phyloP scores from a whole-genome alignment of 2,888 invertebrate species.

The Octodonta nipae region DNA sequence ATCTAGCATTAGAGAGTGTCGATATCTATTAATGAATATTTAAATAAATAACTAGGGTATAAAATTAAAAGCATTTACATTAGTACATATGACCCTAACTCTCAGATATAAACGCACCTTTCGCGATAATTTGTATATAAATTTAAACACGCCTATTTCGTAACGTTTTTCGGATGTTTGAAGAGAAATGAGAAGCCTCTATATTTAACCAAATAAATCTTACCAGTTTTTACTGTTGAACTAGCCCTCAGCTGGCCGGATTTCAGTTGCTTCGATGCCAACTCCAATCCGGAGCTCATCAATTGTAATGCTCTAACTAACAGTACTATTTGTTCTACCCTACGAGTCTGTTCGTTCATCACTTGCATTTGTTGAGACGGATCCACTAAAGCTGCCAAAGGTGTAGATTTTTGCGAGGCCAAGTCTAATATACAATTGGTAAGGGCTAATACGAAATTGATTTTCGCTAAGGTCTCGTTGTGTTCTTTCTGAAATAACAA shows the following conservation, averaged over 20 bases:
- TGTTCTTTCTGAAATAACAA: constrained; percentile 61
- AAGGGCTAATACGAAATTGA: constrained; percentile 90
- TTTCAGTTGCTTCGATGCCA: constrained; percentile 77
- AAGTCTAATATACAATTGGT: constrained; percentile 89
- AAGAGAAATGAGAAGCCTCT: too few species aligned
- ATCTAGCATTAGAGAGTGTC: too few species aligned
- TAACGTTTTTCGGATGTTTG: too few species aligned
- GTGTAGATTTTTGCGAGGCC: constrained; percentile 66
- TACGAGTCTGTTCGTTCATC: constrained; percentile 35
- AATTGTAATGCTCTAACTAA: constrained; percentile 84
- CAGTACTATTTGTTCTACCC: constrained; percentile 71
- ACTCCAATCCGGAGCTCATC: constrained; percentile 82
- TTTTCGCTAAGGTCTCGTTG: constrained; percentile 90
- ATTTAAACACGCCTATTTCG: too few species aligned
- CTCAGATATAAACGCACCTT: too few species aligned
- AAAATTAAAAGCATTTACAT: too few species aligned
- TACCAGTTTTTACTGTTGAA: constrained; percentile 79
- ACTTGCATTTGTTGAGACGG: constrained; percentile 16
- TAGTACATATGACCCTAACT: too few species aligned
- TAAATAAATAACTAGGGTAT: too few species aligned
- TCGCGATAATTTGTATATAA: too few species aligned
- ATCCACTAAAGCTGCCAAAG: constrained; percentile 42
- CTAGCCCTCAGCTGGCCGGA: constrained; percentile 79
- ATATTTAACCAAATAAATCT: constrained; percentile 18
- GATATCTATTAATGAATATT: too few species aligned